Conservation (phyloP, 2,797 vertebrate species). For the Cyclura pinguis region DNA sequence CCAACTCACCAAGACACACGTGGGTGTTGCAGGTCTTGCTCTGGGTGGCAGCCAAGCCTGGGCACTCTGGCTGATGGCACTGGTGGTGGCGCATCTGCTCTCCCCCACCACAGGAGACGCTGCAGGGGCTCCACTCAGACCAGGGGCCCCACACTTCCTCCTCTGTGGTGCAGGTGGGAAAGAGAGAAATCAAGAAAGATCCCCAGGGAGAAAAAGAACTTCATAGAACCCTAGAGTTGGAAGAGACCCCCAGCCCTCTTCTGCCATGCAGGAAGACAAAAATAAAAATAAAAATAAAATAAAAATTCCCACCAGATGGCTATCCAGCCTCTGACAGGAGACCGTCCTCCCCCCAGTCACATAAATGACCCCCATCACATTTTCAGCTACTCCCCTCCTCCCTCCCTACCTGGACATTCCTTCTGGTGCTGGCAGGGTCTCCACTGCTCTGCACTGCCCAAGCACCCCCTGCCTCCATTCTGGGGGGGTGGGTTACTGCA, state of each 20-base stretch:
- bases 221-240: too few relatives aligned
- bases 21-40: slow-evolving; percentile 89
- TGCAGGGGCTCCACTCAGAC: slow-evolving; percentile 87
- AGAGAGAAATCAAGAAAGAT: not conserved
- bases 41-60: slow-evolving; percentile 79
- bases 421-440: slow-evolving; percentile 83
- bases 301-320: too few relatives aligned
- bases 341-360: too few relatives aligned
- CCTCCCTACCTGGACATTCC: slow-evolving; percentile 84
- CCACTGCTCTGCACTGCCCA: slow-evolving; percentile 81
- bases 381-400: too few relatives aligned
- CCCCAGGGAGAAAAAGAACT: too few relatives aligned
- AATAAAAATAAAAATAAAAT: too few relatives aligned
- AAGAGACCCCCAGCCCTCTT: accelerated
- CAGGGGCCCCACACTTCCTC: slow-evolving; percentile 75
- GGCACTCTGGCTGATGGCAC: slow-evolving; percentile 81
- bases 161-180: slow-evolving; percentile 67
- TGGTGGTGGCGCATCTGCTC: slow-evolving; percentile 84
- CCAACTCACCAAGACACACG: slow-evolving; percentile 88
- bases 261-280: too few relatives aligned
- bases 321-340: too few relatives aligned
- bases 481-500: slow-evolving; percentile 77
- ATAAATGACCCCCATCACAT: too few relatives aligned
- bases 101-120: slow-evolving; percentile 89
- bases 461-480: slow-evolving; percentile 69